Conservation (phyloP, 2,113 vertebrate genomes). For the Cairina moschata region DNA sequence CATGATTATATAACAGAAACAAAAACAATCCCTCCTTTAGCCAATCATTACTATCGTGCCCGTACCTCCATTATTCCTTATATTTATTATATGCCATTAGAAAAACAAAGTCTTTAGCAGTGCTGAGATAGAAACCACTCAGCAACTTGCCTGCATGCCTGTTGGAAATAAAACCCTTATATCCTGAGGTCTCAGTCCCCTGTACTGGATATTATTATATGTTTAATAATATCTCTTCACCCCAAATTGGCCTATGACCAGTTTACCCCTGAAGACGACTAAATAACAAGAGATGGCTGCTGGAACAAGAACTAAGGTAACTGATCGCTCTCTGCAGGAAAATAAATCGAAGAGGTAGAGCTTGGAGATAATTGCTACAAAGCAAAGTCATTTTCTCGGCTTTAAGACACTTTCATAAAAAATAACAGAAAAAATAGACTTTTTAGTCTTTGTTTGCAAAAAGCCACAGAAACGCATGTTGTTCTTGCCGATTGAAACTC, state of each 20-base stretch:
- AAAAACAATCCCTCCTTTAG: neutral
- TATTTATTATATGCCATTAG: neutral
- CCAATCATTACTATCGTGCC: neutral
- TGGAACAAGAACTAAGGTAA: neutral
- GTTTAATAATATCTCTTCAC: neutral
- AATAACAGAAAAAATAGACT: neutral
- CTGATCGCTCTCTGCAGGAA: neutral
- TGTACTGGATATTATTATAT: neutral
- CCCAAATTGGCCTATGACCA: neutral
- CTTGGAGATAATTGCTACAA: neutral
- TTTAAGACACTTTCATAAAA: neutral
- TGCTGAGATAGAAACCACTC: neutral
- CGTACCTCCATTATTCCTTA: neutral
- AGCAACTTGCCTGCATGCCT: neutral
- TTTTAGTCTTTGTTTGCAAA: neutral
- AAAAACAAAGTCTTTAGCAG: neutral
- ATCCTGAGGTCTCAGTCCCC: rapidly evolving
- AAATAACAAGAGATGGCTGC: neutral
- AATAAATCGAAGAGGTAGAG: neutral
- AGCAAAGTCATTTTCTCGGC: neutral
- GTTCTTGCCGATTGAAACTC: constrained; percentile 31
- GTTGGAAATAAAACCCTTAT: neutral
- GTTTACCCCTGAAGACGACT: neutral
- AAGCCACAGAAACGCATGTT: neutral
- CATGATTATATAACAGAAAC: neutral